Evolutionary conservation across 23 tunicate genomes (phyloP), one percentile per base, ranked within the genome.

Genomic region (Phallusia fumigata): DNA sequence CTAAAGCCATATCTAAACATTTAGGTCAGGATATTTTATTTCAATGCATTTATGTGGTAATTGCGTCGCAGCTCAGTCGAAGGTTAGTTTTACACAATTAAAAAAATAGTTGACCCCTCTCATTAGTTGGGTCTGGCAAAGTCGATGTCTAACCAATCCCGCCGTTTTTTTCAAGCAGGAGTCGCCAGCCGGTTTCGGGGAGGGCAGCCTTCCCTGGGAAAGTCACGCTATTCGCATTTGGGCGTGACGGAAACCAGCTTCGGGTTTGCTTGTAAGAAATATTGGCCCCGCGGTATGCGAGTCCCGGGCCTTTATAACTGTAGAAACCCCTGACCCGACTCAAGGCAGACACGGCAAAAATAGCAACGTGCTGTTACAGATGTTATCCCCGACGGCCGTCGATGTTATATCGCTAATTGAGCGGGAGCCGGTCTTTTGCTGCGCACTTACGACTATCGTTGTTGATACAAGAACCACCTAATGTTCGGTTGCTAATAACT

Each of bases 221-320:
- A 33, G 77, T 74, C 36, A 74, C 77, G 77, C 77, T 74, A 74
- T 33, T 74, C 40, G 26, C 77, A 74, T 74, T 74, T 74, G 36
- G 77, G 77, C 77, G 77, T 74, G 77, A 74, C 77, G 26, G 36
- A 19, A 33, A 24, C 28, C 69, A 6, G 69, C 28, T 58, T 11
- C 69, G 26, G 69, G 69, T 6, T 16, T 2, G 16, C 69, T 58
- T 58, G 69, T 58, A 58, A 40, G 69, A 58, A 58, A 58, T 6
- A 3, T 58, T 58, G 28, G 69, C 13, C 28, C 15, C 15, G 69
- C 69, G 69, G 28, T 58, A 58, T 58, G 69, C 69, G 69, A 8
- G 69, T 22, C 26, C 26, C 3, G 28, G 69, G 28, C 8, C 69
- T 13, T 21, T 6, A 58, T 6, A 58, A 58, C 69, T 58, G 69